Base-by-base conservation (phyloP, 2,113 vertebrate species). In the Cryptotis parvus region DNA sequence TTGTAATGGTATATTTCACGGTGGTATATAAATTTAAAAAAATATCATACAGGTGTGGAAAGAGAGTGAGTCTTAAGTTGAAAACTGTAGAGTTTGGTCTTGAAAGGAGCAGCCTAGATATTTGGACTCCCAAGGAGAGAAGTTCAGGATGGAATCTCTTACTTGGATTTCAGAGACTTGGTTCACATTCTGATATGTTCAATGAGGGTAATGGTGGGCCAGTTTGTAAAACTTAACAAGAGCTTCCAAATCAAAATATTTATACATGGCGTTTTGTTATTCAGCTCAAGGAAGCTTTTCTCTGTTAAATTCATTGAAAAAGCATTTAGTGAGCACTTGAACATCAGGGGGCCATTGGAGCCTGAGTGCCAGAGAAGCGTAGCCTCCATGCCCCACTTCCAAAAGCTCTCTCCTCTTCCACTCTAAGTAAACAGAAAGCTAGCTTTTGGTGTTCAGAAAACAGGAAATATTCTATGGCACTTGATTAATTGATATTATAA, bases 71-170 rank as follows among this genome's bases (percentile, higher is more conserved):
- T 20, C 55, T 58, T 58, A 20, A 58, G 55, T 22, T 58, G 22
- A 65, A 65, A 65, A 27, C 27, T 31, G 63, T 8, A 29, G 27
- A 24, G 63, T 31, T 43, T 11, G 11, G 26, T n/a, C 0, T 2
- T n/a, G 6, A 20, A 29, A 45, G 31, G 24, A 65, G 33, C 0
- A 4, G 6, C 0, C 3, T 29, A 2, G 12, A 11, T 52, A n/a
- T 58, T 2, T 43, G 41, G 22, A 66, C 49, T 26, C 29, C 3
- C 1, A n/a, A 31, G 5, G 65, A 1, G n/a, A 14, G 26, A 61
- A 22, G 5, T 35, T 55, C 43, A 52, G 18, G 16, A 29, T 11
- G 2, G n/a, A 2, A 3, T 37, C 4, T 69, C 29, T 4, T 7
- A 2, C 12, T 14, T 15, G 0, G 20, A 3, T 2, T 45, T 49